Base-by-base conservation (phyloP, 2,797 vertebrate genomes). In the Sciurus vulgaris region DNA sequence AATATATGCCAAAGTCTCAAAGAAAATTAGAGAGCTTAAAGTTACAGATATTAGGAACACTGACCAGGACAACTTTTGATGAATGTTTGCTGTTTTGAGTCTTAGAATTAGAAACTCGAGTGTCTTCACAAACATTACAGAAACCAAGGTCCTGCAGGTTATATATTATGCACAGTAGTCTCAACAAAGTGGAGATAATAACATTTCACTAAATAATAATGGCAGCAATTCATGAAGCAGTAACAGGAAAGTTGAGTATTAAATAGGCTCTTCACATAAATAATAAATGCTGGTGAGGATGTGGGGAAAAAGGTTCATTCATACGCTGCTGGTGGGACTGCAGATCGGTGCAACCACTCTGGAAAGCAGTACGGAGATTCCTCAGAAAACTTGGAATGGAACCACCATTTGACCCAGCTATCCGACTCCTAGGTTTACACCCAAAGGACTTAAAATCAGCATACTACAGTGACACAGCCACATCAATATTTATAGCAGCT, bases 51-150 rank as follows among this genome's bases (percentile, higher is more conserved):
- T 28, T 44, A 22, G 30, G 54, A 91, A 92, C 89, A 81, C 51
- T 77, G 59, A 56, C 72, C 72, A 87, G 76, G 65, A 38, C 17
- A 54, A 54, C 41, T 88, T 77, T 26, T 22, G 35, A 63, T 67
- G 38, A 89, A 35, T n/a, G n/a, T 38, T 44, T 86, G 51, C 65
- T 86, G 35, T 51, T 41, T 89, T 15, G 65, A 47, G 17, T 77
- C 30, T 47, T 14, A 89, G 54, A 95, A 86, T 89, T 54, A 70
- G n/a, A 92, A 92, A 38, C n/a, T 67, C 73, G 38, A 38, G 5
- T 78, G 17, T 77, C 54, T n/a, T 47, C 47, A 65, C 49, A 83
- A 91, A 56, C n/a, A 26, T 24, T 70, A 81, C 11, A 87, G 63
- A 89, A 87, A 91, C 11, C 72, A n/a, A 30, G 12, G 20, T n/a